These are phyloP conservation scores for Meta bourneti DNA, from an alignment of 2,888 invertebrate genomes.

Conservation along the genomic window DNA sequence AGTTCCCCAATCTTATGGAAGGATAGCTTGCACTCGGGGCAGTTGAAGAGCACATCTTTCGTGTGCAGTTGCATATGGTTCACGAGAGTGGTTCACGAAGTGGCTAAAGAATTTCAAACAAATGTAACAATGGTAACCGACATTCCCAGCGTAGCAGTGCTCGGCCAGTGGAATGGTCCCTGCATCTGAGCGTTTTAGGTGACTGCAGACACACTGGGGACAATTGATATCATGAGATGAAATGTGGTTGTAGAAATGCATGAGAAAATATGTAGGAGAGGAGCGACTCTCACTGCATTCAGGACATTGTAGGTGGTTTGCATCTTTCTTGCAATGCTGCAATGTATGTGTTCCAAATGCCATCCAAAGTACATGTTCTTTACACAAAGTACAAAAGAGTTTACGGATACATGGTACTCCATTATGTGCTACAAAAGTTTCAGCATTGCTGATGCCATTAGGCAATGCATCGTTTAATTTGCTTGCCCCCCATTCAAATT, in stretches of 20 bases:
- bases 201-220: conserved; percentile 33
- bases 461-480: too few relatives aligned
- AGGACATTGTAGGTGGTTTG: conserved; percentile 34
- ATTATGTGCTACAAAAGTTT: not conserved
- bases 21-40: conserved; percentile 50
- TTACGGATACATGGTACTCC: conserved; percentile 43
- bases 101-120: conserved; percentile 40
- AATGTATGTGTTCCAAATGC: conserved; percentile 47
- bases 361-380: conserved; percentile 37
- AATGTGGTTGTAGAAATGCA: conserved; percentile 62
- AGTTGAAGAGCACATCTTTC: conserved; percentile 58
- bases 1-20: conserved; percentile 71
- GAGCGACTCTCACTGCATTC: conserved; percentile 30
- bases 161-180: not conserved
- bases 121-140: conserved; percentile 55
- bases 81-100: conserved; percentile 26
- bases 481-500: too few relatives aligned
- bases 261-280: conserved; percentile 20
- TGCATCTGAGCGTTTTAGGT: conserved; percentile 7
- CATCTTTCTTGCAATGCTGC: conserved; percentile 36
- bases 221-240: conserved; percentile 31
- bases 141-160: conserved; percentile 35
- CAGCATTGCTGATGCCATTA: too few relatives aligned
- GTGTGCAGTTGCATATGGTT: conserved; percentile 69
- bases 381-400: conserved; percentile 51